Conservation (phyloP, 2,113 vertebrate genomes). For the Sylvietta virens region DNA sequence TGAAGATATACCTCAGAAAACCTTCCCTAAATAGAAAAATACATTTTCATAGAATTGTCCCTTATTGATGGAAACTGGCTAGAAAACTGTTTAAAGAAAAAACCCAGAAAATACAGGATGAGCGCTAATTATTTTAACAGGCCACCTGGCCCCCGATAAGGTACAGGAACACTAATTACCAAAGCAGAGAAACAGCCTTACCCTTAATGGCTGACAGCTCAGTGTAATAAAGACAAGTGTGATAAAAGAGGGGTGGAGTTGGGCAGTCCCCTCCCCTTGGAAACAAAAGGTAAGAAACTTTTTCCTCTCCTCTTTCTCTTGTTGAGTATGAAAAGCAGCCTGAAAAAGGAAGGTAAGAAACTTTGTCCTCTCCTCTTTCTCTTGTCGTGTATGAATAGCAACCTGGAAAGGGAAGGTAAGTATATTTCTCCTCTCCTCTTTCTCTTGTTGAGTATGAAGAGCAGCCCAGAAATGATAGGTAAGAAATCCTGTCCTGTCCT, state of each 20-base stretch:
- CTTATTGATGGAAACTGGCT: neutral
- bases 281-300: neutral
- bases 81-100: neutral
- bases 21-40: too few relatives aligned
- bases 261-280: neutral
- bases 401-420: neutral
- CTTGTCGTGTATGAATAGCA: neutral
- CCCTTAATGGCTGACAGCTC: neutral
- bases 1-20: too few relatives aligned
- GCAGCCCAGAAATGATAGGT: too few relatives aligned
- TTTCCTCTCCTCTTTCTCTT: neutral
- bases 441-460: too few relatives aligned
- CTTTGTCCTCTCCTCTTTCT: neutral
- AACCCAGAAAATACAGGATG: neutral
- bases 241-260: neutral
- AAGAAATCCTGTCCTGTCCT: too few relatives aligned
- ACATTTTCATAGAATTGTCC: too few relatives aligned
- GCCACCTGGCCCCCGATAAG: neutral
- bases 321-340: neutral
- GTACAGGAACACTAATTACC: neutral
- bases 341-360: neutral
- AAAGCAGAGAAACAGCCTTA: neutral
- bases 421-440: too few relatives aligned
- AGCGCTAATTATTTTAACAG: neutral
- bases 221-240: neutral